phyloP scores from a whole-genome alignment of 2,888 invertebrate species.

The Scaptodrosophila latifasciaeformis region DNA sequence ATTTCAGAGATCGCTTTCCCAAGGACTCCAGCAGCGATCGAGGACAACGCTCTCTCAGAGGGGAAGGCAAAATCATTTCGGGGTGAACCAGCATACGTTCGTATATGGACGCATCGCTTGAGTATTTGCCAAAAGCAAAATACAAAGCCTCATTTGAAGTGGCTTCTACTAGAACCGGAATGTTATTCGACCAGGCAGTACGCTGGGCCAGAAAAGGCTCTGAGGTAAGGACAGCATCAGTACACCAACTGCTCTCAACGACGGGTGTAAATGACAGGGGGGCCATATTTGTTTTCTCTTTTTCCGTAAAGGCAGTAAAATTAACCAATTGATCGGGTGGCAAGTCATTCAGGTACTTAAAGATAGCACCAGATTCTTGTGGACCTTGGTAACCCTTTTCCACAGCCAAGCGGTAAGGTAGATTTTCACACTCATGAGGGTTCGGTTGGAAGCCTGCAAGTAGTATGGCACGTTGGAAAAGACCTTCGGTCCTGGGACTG shows the following conservation, averaged over 20 bases:
- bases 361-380: not conserved
- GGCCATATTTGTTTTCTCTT: not conserved
- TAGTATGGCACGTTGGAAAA: slow-evolving; percentile 45
- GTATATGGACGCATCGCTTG: not conserved
- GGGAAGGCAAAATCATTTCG: not conserved
- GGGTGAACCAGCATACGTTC: not conserved
- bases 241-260: slow-evolving; percentile 30
- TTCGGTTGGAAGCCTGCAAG: not conserved
- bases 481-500: slow-evolving; percentile 71
- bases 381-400: not conserved
- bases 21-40: not conserved
- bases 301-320: not conserved
- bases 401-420: slow-evolving; percentile 38
- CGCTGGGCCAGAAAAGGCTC: slow-evolving; percentile 24
- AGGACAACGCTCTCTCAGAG: not conserved
- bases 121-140: not conserved
- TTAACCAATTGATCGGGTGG: not conserved
- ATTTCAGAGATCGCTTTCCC: not conserved
- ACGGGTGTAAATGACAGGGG: not conserved
- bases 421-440: not conserved
- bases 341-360: not conserved
- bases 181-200: slow-evolving; percentile 47
- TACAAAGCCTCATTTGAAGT: not conserved
- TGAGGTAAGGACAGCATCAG: slow-evolving; percentile 25
- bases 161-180: slow-evolving; percentile 49